Evolutionary conservation across 1,140 invertebrate species (phyloP), one percentile per base, ranked within the genome.

Genomic region (Condylostylus longicornis): DNA sequence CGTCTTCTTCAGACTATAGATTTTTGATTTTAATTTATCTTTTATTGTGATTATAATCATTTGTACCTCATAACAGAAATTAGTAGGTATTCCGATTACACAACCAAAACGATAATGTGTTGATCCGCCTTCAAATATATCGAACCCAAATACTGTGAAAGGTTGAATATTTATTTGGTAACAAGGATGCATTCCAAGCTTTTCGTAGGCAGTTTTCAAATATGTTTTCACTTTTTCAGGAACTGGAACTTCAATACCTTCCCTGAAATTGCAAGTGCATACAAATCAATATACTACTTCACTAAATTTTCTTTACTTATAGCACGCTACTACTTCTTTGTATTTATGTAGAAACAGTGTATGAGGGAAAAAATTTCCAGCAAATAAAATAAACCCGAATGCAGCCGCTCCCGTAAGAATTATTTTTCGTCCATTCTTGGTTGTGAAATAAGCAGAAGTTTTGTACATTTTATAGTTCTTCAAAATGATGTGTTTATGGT

Each of bases 131-230:
- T 68, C 61, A 45, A 70, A 68, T 0, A 72, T 31, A 52, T 81
- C 70, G 42, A 75, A 72, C n/a, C 76, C 77, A 51, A 61, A 65
- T 4, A 71, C 67, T 12, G 65, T 67, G 42, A 81, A 82, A 2
- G 74, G 65, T 30, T 65, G 55, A 29, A 70, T 52, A 9, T 55
- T 32, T 21, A 52, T 47, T n/a, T 48, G 58, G 2, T 63, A 35
- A 6, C 54, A 39, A 2, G 54, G 43, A 3, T 47, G 18, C 9
- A 77, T 33, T 21, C 69, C 42, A 14, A 75, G 44, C 42, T 72
- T 64, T 12, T 70, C 47, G 13, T 74, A 5, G 5, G 71, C 67
- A 47, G 65, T 57, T 13, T 68, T 29, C 35, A 68, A 61, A 23
- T 57, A 48, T 27, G 54, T 33, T 28, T 54, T 22, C 2, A 72